Evolutionary conservation across 1,140 invertebrate species (phyloP), one percentile per base, ranked within the genome.

Genomic region (Pseudomyrmex gracilis): DNA sequence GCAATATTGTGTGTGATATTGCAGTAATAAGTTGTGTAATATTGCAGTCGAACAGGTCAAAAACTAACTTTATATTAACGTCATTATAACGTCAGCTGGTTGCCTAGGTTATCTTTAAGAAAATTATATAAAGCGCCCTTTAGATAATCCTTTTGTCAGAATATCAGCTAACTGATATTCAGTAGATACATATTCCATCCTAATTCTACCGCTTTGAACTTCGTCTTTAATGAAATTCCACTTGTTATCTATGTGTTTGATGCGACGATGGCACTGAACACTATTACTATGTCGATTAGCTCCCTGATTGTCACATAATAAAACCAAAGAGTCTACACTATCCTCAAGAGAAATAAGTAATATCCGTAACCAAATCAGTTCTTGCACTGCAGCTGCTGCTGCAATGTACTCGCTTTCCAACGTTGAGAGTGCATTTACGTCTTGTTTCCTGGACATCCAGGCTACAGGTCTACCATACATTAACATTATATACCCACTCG

Each of bases 221-320:
- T 71, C 24, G 3, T 71, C 51, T 3, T 71, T 71, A 2, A 71
- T 22, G 10, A 71, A 71, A n/a, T 71, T 71, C 17, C 49, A 71
- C 34, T 71, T 71, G n/a, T 71, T 71, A 7, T 71, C 22, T 9
- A 71, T 71, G n/a, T 71, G 68, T 8, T 71, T 71, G 20, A 15
- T 71, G 10, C 51, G 20, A 13, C 68, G 49, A 57, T 71, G 22
- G 3, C 24, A 24, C n/a, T 71, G 20, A 0, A 13, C 15, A 4
- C 13, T n/a, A 9, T 55, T n/a, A 20, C 7, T 55, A 8, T n/a
- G 55, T 3, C 20, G 15, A 4, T 43, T 71, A 1, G 24, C 9
- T 1, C 49, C 24, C 17, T 71, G 68, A 15, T 71, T 71, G n/a
- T 71, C 49, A 12, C 10, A 8, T 5, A 71, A 2, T 1, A 71